Evolutionary conservation across 2,113 vertebrate genomes (phyloP), one percentile per base, ranked within the genome.

Genomic region (Laticauda laticaudata): DNA sequence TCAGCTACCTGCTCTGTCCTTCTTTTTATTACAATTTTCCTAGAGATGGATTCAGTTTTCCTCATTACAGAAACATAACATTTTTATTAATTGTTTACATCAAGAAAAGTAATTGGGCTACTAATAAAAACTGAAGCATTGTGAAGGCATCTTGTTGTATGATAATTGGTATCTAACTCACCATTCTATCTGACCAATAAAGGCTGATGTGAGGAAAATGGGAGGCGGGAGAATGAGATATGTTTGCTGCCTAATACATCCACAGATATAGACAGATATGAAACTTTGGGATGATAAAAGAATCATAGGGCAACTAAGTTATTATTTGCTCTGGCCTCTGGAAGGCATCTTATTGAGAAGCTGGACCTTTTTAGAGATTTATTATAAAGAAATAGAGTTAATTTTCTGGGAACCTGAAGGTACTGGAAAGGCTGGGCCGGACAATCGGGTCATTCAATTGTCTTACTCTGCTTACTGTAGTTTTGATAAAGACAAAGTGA

Each of bases 401-500:
- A 21, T 81, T 10, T 81, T 81, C 75, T 81, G n/a, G 4, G 34
- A 53, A 55, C n/a, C 5, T 26, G 53, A 14, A 26, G 20, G 86
- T n/a, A 1, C 4, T 29, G 81, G 29, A 61, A 54, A 92, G 85
- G 43, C 15, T 21, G 53, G 45, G 48, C 9, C 89, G 39, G 88
- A 39, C 3, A 39, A 34, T 5, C 48, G 11, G 93, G 93, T 89
- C 61, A 39, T 94, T 43, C 90, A 15, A 0, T 12, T 88, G 11
- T 93, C 24, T 56, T 55, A 45, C 43, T 90, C 57, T 48, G 81
- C 14, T 48, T 85, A 0, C 91, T 92, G 95, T 88, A 91, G 61
- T 64, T 53, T 93, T 87, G 91, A 96, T 88, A 98, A 94, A 64
- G 95, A 97, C 43, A 96, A 95, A 7, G 92, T 98, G 96, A 98